phyloP scores from a whole-genome alignment of 2,888 invertebrate genomes.

The Lamproptera curius region DNA sequence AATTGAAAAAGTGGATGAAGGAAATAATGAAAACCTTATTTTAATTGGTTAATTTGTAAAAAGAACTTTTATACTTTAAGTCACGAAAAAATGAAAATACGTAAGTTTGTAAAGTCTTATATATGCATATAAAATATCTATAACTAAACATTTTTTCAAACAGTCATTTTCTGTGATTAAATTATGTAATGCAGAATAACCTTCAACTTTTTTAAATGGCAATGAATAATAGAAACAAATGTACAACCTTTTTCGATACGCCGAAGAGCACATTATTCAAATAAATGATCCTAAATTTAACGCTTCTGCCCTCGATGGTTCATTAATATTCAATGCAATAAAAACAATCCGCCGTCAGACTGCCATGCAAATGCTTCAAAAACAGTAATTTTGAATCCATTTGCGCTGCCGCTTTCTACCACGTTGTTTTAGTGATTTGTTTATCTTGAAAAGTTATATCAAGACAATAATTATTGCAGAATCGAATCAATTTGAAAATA shows the following conservation, averaged over 20 bases:
- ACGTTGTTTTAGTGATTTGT: not conserved
- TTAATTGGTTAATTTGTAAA: no score
- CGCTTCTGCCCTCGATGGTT: not conserved
- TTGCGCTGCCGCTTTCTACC: not conserved
- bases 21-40: no score
- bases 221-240: not conserved
- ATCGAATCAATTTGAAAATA: not conserved
- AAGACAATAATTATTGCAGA: not conserved
- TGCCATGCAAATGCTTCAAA: slow-evolving; percentile 2
- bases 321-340: slow-evolving; percentile 11
- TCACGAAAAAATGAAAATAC: no score
- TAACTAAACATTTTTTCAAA: not conserved
- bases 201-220: not conserved
- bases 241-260: not conserved
- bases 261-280: not conserved
- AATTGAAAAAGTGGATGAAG: no score
- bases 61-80: no score
- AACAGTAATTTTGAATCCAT: not conserved
- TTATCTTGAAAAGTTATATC: not conserved
- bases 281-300: not conserved
- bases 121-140: not conserved
- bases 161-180: not conserved
- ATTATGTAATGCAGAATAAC: not conserved
- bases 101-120: no score
- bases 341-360: slow-evolving; percentile 5